A percentile compares a stretch with the other conserved stretches of the same genome.
Conservation (phyloP, 2,113 vertebrate species). For the Pleuronectes platessa region DNA sequence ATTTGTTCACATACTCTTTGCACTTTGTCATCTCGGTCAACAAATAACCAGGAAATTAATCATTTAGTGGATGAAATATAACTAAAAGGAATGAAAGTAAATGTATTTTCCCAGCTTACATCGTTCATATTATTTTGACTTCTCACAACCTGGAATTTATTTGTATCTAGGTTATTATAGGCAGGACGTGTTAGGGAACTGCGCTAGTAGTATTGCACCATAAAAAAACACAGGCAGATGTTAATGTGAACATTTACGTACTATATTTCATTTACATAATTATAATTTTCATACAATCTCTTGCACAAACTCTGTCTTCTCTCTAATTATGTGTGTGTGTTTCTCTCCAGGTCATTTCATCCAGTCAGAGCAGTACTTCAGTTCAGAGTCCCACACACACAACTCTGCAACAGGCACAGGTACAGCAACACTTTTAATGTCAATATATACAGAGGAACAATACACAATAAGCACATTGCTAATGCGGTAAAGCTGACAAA, state of each 20-base stretch:
- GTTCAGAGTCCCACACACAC: conserved; percentile 76
- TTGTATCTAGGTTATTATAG: conserved; percentile 6
- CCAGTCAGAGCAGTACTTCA: conserved; percentile 66
- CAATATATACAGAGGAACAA: neutral
- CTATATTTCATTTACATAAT: too few relatives aligned
- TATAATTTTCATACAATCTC: neutral
- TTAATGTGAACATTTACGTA: neutral
- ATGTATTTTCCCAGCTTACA: too few relatives aligned
- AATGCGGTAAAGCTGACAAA: too few relatives aligned
- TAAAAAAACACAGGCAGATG: neutral
- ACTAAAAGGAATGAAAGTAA: too few relatives aligned
- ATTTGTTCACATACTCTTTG: neutral
- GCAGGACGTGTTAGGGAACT: neutral
- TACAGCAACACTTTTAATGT: conserved; percentile 31
- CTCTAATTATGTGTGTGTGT: neutral
- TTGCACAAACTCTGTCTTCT: neutral
- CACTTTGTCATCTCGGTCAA: too few relatives aligned
- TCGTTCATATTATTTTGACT: too few relatives aligned
- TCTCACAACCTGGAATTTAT: too few relatives aligned
- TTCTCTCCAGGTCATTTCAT: conserved; percentile 55
- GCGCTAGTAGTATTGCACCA: neutral
- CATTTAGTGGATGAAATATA: too few relatives aligned
- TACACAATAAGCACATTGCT: neutral
- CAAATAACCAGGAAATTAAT: too few relatives aligned
- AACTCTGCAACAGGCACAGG: conserved; percentile 72